Evolutionary conservation across 2,113 vertebrate genomes (phyloP).

Genomic region (Hippocampus guttulatus): DNA sequence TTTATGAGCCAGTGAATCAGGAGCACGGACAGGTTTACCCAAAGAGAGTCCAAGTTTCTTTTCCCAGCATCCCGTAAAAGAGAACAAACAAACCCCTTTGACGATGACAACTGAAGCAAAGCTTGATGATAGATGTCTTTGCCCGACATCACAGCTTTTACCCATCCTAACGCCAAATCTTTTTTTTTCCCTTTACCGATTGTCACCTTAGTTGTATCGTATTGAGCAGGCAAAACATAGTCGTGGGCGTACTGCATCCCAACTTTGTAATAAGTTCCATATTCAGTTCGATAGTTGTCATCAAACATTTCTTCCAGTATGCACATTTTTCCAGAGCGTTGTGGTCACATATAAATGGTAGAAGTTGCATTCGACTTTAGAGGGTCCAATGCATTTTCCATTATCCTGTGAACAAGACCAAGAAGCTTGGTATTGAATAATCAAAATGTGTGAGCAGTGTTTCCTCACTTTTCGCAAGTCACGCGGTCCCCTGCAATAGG

Average conservation of each 20-base stretch:
- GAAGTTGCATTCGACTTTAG: not conserved
- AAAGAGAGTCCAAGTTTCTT: constrained; percentile 47
- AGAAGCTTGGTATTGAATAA: not conserved
- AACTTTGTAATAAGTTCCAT: not conserved
- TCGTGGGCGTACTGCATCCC: not conserved
- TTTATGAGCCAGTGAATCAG: constrained; percentile 62
- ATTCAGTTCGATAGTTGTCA: not conserved
- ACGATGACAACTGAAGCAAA: constrained; percentile 49
- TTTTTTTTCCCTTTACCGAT: not conserved
- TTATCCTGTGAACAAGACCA: not conserved
- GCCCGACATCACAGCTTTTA: constrained; percentile 19
- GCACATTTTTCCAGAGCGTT: not conserved
- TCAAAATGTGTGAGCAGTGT: too few species aligned
- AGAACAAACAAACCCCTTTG: constrained; percentile 58
- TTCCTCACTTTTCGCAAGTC: too few species aligned
- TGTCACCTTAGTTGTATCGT: too few species aligned
- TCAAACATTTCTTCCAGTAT: not conserved
- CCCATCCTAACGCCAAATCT: constrained; percentile 19
- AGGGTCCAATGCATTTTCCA: not conserved
- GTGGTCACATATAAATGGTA: not conserved
- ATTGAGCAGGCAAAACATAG: too few species aligned
- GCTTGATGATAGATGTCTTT: constrained; percentile 51
- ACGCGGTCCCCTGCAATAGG: too few species aligned
- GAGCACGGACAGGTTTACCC: constrained; percentile 62
- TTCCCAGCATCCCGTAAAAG: constrained; percentile 58